Evolutionary conservation across 2,888 invertebrate genomes (phyloP), one percentile per base, ranked within the genome.

Genomic region (Drosophila incognita): DNA sequence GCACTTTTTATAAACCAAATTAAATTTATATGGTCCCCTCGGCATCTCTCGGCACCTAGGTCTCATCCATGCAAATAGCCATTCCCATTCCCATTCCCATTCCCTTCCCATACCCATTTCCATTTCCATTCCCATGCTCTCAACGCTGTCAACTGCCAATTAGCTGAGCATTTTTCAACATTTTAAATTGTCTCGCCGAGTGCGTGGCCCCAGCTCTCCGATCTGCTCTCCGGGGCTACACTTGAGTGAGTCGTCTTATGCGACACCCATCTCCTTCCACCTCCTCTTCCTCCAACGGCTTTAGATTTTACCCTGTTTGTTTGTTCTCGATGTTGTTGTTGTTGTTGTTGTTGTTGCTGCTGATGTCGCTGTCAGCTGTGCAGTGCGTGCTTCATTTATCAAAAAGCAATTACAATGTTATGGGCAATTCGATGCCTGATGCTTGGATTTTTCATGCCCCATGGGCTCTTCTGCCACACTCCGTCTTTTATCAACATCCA

Each of bases 361-460:
- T 71, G 48, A 48, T 56, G 69, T 18, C 18, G 76, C 87, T 87
- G 84, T 85, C 84, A 85, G 81, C 79, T 85, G 81, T 87, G 85
- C 84, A 85, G 86, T 87, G 87, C 86, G 84, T 87, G 84, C 87
- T 85, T 85, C 84, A 85, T 85, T 85, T 85, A 85, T 85, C 84
- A 85, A 85, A 87, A 85, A 85, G 84, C 84, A 85, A 85, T 85
- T 85, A 85, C 84, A 87, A 85, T 85, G 86, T 87, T 85, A 81
- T 87, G 64, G 78, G 74, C 81, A 81, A 81, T 83, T 83, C 81
- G 82, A 84, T 83, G 79, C 81, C 63, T 69, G 73, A 75, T 71
- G 74, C 64, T 51, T 56, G 54, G 52, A 40, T 54, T 53, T 42
- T 33, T 29, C 49, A 52, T 42, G 74, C 63, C 77, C 77, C 61